phyloP scores from a whole-genome alignment of 2,888 invertebrate genomes.

The Ochlodes sylvanus region DNA sequence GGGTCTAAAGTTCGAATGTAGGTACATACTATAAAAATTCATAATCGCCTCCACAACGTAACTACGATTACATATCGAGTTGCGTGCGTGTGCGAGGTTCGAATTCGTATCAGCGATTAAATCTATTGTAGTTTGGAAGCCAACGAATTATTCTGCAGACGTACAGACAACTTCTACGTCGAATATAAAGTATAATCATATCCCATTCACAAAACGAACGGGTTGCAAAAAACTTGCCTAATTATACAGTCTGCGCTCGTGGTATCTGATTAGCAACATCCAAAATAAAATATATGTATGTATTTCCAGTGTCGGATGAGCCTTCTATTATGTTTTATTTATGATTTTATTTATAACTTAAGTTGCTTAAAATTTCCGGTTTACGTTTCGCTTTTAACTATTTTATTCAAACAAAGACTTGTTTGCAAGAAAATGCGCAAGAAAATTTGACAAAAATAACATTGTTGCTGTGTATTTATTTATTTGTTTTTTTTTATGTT shows the following conservation, averaged over 20 bases:
- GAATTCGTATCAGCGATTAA: slow-evolving; percentile 39
- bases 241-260: slow-evolving; percentile 38
- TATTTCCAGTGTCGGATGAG: slow-evolving; percentile 5
- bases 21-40: background rate
- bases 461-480: no score
- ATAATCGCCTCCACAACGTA: slow-evolving; percentile 7
- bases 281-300: slow-evolving; percentile 22
- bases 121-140: slow-evolving; percentile 29
- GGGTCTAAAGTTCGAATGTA: background rate
- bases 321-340: no score
- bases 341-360: no score
- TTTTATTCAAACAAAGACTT: no score
- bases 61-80: slow-evolving; percentile 15
- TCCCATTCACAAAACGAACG: slow-evolving; percentile 29
- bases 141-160: slow-evolving; percentile 22
- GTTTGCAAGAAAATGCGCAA: no score
- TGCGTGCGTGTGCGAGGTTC: slow-evolving; percentile 12
- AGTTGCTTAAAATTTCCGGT: no score
- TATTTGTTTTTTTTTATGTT: no score
- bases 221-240: slow-evolving; percentile 28
- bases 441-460: no score
- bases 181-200: slow-evolving; percentile 32
- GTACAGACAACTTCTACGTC: slow-evolving; percentile 10
- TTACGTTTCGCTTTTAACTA: no score
- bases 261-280: slow-evolving; percentile 32